phyloP scores from a whole-genome alignment of 1,140 invertebrate species.

The Sinonovacula constricta region DNA sequence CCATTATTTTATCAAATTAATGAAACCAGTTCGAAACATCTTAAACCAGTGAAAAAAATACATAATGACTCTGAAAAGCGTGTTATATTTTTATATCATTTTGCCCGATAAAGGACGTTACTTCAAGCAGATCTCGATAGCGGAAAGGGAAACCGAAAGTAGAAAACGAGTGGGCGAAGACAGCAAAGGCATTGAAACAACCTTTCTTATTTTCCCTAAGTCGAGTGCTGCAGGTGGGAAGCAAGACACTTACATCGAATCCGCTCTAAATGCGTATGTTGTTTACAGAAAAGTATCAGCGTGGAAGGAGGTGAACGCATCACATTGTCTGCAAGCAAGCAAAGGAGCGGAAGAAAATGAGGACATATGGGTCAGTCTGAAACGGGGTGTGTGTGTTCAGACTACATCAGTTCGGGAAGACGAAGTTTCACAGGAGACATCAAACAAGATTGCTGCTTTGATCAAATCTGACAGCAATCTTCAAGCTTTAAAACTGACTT shows the following conservation, averaged over 20 bases:
- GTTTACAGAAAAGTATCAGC: constrained; percentile 14
- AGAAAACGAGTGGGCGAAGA: constrained; percentile 5
- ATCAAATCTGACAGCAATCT: not conserved
- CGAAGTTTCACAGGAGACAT: not conserved
- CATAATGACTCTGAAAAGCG: no score
- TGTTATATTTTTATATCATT: no score
- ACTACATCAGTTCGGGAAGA: not conserved
- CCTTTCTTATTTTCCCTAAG: constrained; percentile 13
- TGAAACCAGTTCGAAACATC: no score
- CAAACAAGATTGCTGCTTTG: not conserved
- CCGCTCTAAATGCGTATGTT: constrained; percentile 12
- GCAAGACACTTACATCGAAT: not conserved
- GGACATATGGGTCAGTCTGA: not conserved
- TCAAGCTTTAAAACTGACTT: constrained; percentile 7
- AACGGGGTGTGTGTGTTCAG: constrained; percentile 12
- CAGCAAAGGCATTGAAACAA: not conserved
- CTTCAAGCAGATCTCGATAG: no score
- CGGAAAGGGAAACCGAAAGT: constrained; percentile 39
- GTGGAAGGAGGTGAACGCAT: not conserved
- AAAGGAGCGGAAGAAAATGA: no score
- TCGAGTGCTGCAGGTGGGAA: not conserved
- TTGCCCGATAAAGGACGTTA: no score
- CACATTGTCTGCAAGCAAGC: constrained; percentile 6
- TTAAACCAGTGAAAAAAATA: no score
- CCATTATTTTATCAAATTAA: no score